A percentile compares a stretch with the other conserved stretches of the same genome.
Evolutionary conservation across 2,797 vertebrate species (phyloP).

Genomic region (Zenarchopterus dispar): DNA sequence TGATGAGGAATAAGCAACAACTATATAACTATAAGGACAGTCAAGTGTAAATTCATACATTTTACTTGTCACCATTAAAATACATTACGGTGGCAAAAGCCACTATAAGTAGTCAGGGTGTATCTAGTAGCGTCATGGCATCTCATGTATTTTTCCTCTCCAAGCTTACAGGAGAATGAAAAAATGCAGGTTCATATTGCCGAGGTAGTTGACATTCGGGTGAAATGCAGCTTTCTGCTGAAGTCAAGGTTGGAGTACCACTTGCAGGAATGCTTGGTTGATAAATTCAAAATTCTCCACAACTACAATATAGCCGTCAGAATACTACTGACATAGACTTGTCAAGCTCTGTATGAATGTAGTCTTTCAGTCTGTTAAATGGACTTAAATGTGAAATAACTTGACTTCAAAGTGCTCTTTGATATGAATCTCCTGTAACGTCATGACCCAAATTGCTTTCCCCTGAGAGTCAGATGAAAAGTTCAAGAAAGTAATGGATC

Average conservation of each 20-base stretch:
- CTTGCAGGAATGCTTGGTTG: constrained; percentile 32
- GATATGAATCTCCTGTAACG: constrained; percentile 70
- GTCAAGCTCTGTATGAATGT: constrained; percentile 50
- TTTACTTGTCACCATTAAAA: neutral
- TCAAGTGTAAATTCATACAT: neutral
- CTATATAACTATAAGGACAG: constrained; percentile 24
- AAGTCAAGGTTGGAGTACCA: constrained; percentile 55
- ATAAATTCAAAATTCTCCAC: constrained; percentile 62
- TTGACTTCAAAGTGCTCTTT: constrained; percentile 73
- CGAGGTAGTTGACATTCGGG: constrained; percentile 17
- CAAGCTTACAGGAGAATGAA: too few species aligned
- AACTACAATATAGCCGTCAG: constrained; percentile 42
- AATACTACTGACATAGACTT: constrained; percentile 61
- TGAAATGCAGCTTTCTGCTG: constrained; percentile 32
- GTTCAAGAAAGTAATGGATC: constrained; percentile 38
- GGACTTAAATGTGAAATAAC: constrained; percentile 27
- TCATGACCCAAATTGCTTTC: constrained; percentile 54
- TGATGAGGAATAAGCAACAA: constrained; percentile 54
- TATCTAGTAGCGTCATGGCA: too few species aligned
- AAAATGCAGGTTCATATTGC: constrained; percentile 20
- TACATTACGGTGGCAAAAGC: too few species aligned
- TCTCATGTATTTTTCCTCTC: too few species aligned
- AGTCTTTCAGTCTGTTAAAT: constrained; percentile 40
- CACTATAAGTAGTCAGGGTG: too few species aligned
- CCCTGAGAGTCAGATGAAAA: constrained; percentile 60